These are phyloP conservation scores for Salvelinus alpinus DNA, from an alignment of 2,113 vertebrate species.

Conservation along the genomic window DNA sequence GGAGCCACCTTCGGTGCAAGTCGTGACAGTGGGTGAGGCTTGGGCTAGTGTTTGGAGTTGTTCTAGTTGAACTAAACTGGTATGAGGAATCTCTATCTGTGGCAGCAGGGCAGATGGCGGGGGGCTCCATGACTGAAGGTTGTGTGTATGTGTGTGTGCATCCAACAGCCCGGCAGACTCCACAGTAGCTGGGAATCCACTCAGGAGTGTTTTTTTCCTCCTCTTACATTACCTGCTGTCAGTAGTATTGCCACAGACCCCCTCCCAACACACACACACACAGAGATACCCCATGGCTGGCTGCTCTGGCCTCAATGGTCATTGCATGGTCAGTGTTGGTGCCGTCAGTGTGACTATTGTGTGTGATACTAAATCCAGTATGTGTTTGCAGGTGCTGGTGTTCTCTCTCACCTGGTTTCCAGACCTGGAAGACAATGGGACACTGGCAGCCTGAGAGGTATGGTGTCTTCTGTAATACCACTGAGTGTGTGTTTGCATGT, in stretches of 20 bases:
- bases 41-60: slow-evolving; percentile 3
- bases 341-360: too few relatives aligned
- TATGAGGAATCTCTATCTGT: slow-evolving; percentile 2
- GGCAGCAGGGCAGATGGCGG: slow-evolving; percentile 18
- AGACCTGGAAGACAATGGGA: slow-evolving; percentile 65
- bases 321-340: neutral
- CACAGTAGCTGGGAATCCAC: slow-evolving; percentile 71
- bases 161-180: slow-evolving; percentile 61
- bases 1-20: too few relatives aligned
- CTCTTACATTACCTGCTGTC: slow-evolving; percentile 61
- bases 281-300: neutral
- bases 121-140: slow-evolving; percentile 1
- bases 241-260: slow-evolving; percentile 31
- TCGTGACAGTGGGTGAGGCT: neutral
- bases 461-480: neutral
- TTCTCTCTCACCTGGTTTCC: slow-evolving; percentile 59
- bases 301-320: too few relatives aligned
- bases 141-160: neutral
- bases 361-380: slow-evolving; percentile 6
- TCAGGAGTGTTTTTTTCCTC: slow-evolving; percentile 62
- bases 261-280: neutral
- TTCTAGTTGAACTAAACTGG: neutral
- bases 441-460: slow-evolving; percentile 68
- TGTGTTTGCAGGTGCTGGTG: slow-evolving; percentile 48
- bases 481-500: too few relatives aligned